Base-by-base conservation (phyloP, 2,888 invertebrate genomes). In the Cephonodes hylas region DNA sequence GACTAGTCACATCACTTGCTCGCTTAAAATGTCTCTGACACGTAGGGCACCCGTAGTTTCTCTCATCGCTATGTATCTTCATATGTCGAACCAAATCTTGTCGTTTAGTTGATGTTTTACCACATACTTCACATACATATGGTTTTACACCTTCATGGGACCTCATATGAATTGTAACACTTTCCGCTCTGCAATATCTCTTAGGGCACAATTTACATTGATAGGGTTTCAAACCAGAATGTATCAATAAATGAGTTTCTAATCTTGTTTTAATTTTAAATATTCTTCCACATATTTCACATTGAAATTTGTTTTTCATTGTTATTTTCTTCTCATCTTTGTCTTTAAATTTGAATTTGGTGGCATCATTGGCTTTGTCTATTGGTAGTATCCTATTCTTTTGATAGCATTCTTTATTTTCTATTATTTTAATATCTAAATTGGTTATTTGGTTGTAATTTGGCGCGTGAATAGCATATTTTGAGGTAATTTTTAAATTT, bases 141-240 rank as follows among this genome's bases (percentile, higher is more conserved):
- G 93, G 93, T 45, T 88, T 84, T 34, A 87, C 85, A 4, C 93
- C 93, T 1, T 88, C 86, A 67, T 93, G 93, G 1, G 84, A 84
- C 66, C 93, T 80, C 81, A 89, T 89, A 67, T 93, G 93, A 61
- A 93, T 89, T 23, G 84, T 84, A 59, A 91, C 76, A 69, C 88
- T 86, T 15, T 86, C 86, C 3, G 80, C 79, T 66, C 90, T 83
- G 0, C 84, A 83, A 68, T 89, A 91, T 44, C 71, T 76, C 64
- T 84, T 79, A 23, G 77, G 65, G 65, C 91, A 91, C 34, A 84
- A 60, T 15, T 77, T 68, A 68, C 91, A 91, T 61, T 79, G 76
- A 65, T 78, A 85, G 42, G 73, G 72, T 68, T 83, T 88, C 22
- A 81, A 80, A 2, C 79, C 81, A 20, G 80, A 70, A 71, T 91